phyloP scores from a whole-genome alignment of 2,888 invertebrate genomes.

The Catocala fraxini region DNA sequence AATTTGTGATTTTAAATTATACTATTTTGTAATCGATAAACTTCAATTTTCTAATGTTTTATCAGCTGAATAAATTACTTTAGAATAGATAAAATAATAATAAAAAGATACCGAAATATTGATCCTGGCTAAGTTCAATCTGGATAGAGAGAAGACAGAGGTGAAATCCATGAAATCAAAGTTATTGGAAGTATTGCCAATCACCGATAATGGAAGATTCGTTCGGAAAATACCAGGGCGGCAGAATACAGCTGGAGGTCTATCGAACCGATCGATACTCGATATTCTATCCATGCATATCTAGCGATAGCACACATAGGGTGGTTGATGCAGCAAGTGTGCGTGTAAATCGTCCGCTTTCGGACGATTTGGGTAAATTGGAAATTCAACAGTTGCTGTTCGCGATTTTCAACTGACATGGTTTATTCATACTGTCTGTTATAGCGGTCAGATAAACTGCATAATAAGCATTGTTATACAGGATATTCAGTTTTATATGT shows the following conservation, averaged over 20 bases:
- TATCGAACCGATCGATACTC: constrained; percentile 81
- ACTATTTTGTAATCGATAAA: too few species aligned
- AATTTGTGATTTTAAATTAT: too few species aligned
- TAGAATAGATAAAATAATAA: too few species aligned
- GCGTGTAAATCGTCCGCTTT: constrained; percentile 14
- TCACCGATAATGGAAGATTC: constrained; percentile 81
- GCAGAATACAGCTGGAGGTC: constrained; percentile 61
- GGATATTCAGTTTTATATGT: too few species aligned
- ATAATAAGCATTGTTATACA: too few species aligned
- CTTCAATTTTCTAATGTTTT: too few species aligned
- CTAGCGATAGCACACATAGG: constrained; percentile 42
- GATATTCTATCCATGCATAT: constrained; percentile 47
- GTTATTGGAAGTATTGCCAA: constrained; percentile 74
- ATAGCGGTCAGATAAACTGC: too few species aligned
- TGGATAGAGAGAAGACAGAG: too few species aligned
- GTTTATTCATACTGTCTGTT: neutral
- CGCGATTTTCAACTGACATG: neutral
- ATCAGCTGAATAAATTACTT: too few species aligned
- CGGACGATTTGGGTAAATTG: neutral
- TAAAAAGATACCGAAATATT: too few species aligned
- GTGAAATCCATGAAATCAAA: constrained; percentile 20
- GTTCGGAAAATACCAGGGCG: constrained; percentile 82
- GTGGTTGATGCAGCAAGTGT: constrained; percentile 21
- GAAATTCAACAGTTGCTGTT: neutral
- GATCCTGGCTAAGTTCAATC: too few species aligned